Evolutionary conservation across 2,888 invertebrate species (phyloP), one percentile per base, ranked within the genome.

Genomic region (Polymixis flavicincta): DNA sequence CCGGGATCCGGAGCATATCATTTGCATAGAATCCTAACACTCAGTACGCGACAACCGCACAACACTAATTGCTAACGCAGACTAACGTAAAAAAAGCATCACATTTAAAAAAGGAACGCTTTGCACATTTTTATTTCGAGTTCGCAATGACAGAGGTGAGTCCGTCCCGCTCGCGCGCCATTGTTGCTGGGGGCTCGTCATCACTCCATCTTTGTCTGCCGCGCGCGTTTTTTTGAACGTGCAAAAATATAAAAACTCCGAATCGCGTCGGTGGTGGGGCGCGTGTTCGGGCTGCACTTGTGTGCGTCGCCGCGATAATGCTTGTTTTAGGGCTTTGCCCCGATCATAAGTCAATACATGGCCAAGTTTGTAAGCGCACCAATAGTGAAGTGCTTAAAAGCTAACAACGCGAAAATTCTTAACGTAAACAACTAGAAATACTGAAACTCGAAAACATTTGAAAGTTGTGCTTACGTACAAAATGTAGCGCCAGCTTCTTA

Each of bases 161-260:
- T 91, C 93, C 88, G 93, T 96, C 96, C 93, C 94, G 93, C 95
- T 96, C 91, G 89, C 94, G 87, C 96, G 87, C 92, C 91, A 95
- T 96, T 96, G 96, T 96, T 95, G 90, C 87, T 88, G 88, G 89
- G 89, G 91, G 91, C 93, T 93, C 95, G 94, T 95, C 96, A 95
- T 94, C 95, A 95, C 92, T 96, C 96, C 95, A 95, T 96, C 96
- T 96, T 96, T 96, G 95, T 96, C 96, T 96, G 93, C 91, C 94
- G 92, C 94, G 91, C 90, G 83, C 93, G 79, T 95, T 96, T 96
- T 96, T 96, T 96, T 95, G 91, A 95, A 95, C 95, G 95, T 95
- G 95, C 95, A 95, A 95, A 95, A 96, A 96, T 96, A 96, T 96
- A 96, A 96, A 96, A 96, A 96, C 95, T 93, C 95, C 94, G 94